Base-by-base conservation (phyloP, 2,888 invertebrate species). In the Podotricha telesiphe region DNA sequence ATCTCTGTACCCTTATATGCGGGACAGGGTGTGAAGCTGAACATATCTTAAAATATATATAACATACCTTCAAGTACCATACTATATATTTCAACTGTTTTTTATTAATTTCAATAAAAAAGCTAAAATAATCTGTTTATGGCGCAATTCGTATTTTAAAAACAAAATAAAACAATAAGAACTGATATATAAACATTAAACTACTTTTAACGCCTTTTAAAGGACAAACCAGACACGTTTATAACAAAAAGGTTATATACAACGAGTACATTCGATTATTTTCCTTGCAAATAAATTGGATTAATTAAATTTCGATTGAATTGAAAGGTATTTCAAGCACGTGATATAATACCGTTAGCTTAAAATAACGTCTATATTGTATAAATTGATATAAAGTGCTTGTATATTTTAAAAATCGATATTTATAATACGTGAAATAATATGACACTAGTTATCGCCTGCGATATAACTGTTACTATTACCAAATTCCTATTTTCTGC, bases 211-310 rank as follows among this genome's bases (percentile, higher is more conserved):
- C 34, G 47, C n/a, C 15, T 53, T 50, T 45, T 50, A 55, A 69
- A 69, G 65, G 69, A 69, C 69, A 62, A 47, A 28, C 19, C 0
- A 65, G 62, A 69, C 69, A 62, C 65, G 69, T 69, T 69, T 61
- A n/a, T 47, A 53, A 53, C 7, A 47, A 65, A 69, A 69, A 55
- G 55, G 55, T 55, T 17, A 17, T 17, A 55, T 10, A 11, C 34
- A 37, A 13, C 17, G 17, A 37, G 55, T 55, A 55, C 53, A 55
- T 55, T 53, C 53, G 34, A 34, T 34, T 55, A 34, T 34, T 55
- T 55, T 34, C 17, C 34, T 55, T 19, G 55, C 17, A 53, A 53
- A 53, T 53, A 34, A 55, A 55, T 55, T 55, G 55, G 34, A 17
- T 55, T 65, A 20, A 20, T 55, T 55, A 15, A 55, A 19, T 65